Evolutionary conservation across 1,140 invertebrate genomes (phyloP), one percentile per base, ranked within the genome.

Genomic region (Platyura marginata): DNA sequence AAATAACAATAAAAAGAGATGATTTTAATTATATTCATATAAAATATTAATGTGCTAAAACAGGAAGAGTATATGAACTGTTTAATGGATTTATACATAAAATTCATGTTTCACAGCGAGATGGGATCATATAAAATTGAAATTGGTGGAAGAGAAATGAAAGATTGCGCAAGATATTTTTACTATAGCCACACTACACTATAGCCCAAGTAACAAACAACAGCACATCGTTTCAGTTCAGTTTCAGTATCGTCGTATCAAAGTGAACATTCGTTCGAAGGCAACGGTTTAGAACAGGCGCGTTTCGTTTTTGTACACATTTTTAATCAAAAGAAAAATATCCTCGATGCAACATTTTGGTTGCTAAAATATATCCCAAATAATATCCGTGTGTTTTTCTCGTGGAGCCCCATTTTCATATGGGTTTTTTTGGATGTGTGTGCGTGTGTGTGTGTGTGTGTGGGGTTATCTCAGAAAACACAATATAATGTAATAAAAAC

Each of bases 251-350:
- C 32, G 33, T 43, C 42, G 42, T 37, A 35, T 36, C 21, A 35
- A 20, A 36, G 42, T 36, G 42, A 36, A 36, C 57, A 60, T 60
- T 60, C 57, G 57, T 56, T 58, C 53, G 52, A 58, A 51, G 56
- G 54, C 57, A 57, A 54, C 57, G 55, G 57, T 50, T 60, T 57
- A 56, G 56, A 54, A 59, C 53, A 60, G 57, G 57, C 57, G 57
- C 57, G 57, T 55, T 56, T 53, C 54, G 54, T 55, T 49, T 57
- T 57, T 59, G 51, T 54, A 59, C n/a, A n/a, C n/a, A n/a, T n/a
- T n/a, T n/a, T n/a, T n/a, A n/a, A n/a, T n/a, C n/a, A n/a, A n/a
- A n/a, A n/a, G n/a, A n/a, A n/a, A n/a, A 29, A 8, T 29, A 29
- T 29, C 25, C 25, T 29, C 25, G 13, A 29, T 29, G 25, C 25